Conservation (phyloP, 2,888 invertebrate genomes). For the Pomacea canaliculata region DNA sequence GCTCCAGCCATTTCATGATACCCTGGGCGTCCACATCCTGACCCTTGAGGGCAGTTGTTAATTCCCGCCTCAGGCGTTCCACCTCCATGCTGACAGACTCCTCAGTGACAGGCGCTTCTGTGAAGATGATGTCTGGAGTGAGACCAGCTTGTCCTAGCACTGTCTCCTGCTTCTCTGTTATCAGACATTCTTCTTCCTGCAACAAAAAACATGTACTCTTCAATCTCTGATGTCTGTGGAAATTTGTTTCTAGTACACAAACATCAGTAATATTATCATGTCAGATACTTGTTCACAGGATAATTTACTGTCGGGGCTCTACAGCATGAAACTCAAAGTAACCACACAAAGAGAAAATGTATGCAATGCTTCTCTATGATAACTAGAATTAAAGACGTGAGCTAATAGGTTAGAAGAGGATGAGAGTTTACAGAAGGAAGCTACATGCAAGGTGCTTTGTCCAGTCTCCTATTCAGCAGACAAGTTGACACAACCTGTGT, state of each 20-base stretch:
- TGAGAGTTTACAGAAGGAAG: neutral
- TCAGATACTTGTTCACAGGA: too few species aligned
- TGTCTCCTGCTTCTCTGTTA: neutral
- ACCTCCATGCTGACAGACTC: constrained; percentile 25
- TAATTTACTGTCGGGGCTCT: too few species aligned
- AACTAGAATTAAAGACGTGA: too few species aligned
- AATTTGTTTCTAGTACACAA: too few species aligned
- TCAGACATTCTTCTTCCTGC: constrained; percentile 25
- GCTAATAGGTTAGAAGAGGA: too few species aligned
- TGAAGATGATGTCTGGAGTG: neutral
- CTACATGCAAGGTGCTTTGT: neutral
- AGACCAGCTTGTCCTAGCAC: neutral
- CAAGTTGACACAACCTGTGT: neutral
- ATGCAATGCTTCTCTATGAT: too few species aligned
- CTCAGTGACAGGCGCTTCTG: neutral
- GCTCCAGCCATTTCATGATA: constrained; percentile 40
- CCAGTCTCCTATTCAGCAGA: neutral
- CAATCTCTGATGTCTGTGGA: too few species aligned
- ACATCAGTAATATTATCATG: neutral
- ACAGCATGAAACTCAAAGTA: too few species aligned
- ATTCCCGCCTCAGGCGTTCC: constrained; percentile 42
- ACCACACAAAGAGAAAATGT: too few species aligned
- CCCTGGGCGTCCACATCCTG: constrained; percentile 33
- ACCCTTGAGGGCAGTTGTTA: constrained; percentile 42
- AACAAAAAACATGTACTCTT: neutral